phyloP scores from a whole-genome alignment of 2,113 vertebrate genomes.

The Cichladusa arquata region DNA sequence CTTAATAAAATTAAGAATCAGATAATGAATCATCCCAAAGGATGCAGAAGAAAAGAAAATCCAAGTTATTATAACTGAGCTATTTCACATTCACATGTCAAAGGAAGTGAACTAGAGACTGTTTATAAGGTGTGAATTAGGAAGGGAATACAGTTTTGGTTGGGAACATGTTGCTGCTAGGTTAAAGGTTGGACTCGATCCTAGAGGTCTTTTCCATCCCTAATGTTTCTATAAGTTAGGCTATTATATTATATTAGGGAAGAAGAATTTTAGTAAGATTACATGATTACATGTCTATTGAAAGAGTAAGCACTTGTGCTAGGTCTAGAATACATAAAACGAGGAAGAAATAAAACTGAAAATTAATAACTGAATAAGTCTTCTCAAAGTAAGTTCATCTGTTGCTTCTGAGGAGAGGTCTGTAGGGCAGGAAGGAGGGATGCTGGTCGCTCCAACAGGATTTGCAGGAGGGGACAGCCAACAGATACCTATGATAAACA shows the following conservation, averaged over 20 bases:
- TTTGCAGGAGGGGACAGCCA: neutral
- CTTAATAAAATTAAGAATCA: neutral
- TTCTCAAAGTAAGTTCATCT: neutral
- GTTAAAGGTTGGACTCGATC: neutral
- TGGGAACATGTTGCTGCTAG: neutral
- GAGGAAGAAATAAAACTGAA: neutral
- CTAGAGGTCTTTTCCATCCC: neutral
- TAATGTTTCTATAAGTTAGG: neutral
- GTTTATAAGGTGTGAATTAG: neutral
- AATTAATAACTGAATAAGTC: rapidly evolving
- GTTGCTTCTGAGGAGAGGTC: neutral
- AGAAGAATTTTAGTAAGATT: neutral
- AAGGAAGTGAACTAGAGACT: neutral
- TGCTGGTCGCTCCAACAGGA: neutral
- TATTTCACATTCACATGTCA: neutral
- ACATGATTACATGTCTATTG: neutral
- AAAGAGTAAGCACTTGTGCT: neutral
- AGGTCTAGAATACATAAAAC: neutral
- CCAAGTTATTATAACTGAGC: neutral
- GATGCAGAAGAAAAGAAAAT: neutral
- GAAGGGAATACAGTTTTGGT: neutral
- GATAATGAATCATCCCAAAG: neutral
- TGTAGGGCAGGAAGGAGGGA: neutral
- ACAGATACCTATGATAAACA: neutral
- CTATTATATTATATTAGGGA: neutral